A percentile compares a stretch with the other conserved stretches of the same genome.
Conservation (phyloP, 2,888 invertebrate species). For the Tetragonula carbonaria region DNA sequence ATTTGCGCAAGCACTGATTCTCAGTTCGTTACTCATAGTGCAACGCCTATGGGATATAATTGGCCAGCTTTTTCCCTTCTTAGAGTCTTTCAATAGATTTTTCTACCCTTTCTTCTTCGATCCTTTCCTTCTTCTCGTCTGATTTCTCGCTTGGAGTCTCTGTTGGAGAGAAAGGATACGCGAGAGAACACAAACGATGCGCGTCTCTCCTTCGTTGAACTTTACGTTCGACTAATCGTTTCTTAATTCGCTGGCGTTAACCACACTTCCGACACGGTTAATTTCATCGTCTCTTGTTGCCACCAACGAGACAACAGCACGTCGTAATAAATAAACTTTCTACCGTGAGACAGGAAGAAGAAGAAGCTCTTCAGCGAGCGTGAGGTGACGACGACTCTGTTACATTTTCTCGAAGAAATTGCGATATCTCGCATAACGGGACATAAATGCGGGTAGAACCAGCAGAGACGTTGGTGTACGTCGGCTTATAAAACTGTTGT, state of each 20-base stretch:
- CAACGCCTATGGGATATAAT: slow-evolving; percentile 38
- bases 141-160: neutral
- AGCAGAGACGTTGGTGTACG: neutral
- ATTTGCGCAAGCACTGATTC: slow-evolving; percentile 53
- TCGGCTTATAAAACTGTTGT: no score
- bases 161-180: neutral
- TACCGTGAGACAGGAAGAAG: neutral
- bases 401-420: slow-evolving; percentile 4
- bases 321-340: neutral
- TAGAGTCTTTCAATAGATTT: slow-evolving; percentile 43
- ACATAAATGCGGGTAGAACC: neutral
- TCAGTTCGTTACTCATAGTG: slow-evolving; percentile 56
- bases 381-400: neutral
- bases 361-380: neutral
- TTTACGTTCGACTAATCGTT: neutral
- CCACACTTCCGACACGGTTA: neutral
- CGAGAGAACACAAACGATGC: neutral
- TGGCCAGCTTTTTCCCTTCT: slow-evolving; percentile 29
- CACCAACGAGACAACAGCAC: neutral
- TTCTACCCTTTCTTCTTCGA: slow-evolving; percentile 24
- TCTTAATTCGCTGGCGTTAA: neutral
- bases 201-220: neutral
- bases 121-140: neutral
- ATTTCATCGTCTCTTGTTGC: neutral
- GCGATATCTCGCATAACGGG: neutral